These are phyloP conservation scores for Spondyliosoma cantharus DNA, from an alignment of 2,797 vertebrate genomes.

Conservation along the genomic window DNA sequence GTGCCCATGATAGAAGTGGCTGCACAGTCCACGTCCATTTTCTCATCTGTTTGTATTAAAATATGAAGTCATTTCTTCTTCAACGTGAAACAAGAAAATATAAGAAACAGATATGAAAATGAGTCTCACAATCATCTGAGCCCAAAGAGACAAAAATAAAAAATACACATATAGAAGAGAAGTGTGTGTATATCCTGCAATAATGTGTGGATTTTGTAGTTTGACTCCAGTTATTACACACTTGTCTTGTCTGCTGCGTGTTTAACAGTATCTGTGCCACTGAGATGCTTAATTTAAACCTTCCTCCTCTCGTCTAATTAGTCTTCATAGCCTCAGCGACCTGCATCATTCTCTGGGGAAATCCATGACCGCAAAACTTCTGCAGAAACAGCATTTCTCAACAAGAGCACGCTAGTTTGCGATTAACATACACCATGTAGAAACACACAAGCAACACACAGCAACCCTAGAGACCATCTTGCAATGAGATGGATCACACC, in stretches of 20 bases:
- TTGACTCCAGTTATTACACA: slow-evolving; percentile 28
- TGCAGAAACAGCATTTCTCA: slow-evolving; percentile 57
- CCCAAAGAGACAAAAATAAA: slow-evolving; percentile 9
- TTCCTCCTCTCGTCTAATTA: slow-evolving; percentile 78
- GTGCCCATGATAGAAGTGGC: not conserved
- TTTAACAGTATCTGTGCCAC: slow-evolving; percentile 80
- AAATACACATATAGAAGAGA: not conserved
- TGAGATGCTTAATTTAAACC: slow-evolving; percentile 81
- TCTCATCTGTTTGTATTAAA: not conserved
- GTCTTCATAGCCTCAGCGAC: slow-evolving; percentile 67
- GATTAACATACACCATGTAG: slow-evolving; percentile 17
- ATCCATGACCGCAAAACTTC: slow-evolving; percentile 64
- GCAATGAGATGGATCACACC: no score
- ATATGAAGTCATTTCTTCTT: not conserved
- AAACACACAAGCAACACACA: no score
- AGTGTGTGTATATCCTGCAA: not conserved
- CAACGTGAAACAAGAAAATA: slow-evolving; percentile 3
- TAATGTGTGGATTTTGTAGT: slow-evolving; percentile 29
- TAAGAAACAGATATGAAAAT: not conserved
- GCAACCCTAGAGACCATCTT: no score
- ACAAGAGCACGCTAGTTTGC: slow-evolving; percentile 48
- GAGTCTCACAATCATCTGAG: not conserved
- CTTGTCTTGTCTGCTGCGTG: slow-evolving; percentile 30
- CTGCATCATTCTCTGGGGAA: slow-evolving; percentile 71
- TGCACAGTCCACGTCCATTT: not conserved